Evolutionary conservation across 1,140 invertebrate species (phyloP), one percentile per base, ranked within the genome.

Genomic region (Anastatus disparis): DNA sequence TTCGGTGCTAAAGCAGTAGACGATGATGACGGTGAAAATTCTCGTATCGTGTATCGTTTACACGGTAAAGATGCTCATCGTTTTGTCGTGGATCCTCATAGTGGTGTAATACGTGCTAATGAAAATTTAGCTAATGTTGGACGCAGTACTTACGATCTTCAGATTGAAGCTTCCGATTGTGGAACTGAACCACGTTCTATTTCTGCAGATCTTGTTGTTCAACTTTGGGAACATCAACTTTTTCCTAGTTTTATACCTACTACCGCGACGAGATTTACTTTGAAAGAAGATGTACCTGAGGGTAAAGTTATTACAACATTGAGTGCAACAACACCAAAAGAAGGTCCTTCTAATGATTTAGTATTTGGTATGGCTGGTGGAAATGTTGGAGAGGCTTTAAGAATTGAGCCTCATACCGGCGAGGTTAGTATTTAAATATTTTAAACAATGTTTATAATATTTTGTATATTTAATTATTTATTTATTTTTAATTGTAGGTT

Each of bases 291-390:
- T 82, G 90, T 91, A 1, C 87, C 88, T 2, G 90, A 92, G 76
- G 92, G 92, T 1, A 89, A 90, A 76, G 78, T 92, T 27, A 89
- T 96, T 29, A 92, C 92, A 7, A 90, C 89, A 76, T 79, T 94
- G 13, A 88, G 85, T 70, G 93, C 92, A 0, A 89, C 89, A 67
- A 92, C 92, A 0, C 92, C 94, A 0, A 95, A 95, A 78, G 88
- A 88, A 59, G 92, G 91, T 1, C 82, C 90, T 4, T 84, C 86
- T 10, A 91, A 90, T 2, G 89, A 89, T 68, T 85, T 96, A 20
- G 88, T 90, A 50, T 98, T 94, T 81, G 90, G 90, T 17, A 94
- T 98, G 74, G 96, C 94, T 17, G 96, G 96, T 9, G 97, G 97
- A 4, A 97, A 98, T 81, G 88, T 96, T 12, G 93, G 93, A 0